Evolutionary conservation across 2,888 invertebrate species (phyloP), one percentile per base, ranked within the genome.

Genomic region (Theretra japonica): DNA sequence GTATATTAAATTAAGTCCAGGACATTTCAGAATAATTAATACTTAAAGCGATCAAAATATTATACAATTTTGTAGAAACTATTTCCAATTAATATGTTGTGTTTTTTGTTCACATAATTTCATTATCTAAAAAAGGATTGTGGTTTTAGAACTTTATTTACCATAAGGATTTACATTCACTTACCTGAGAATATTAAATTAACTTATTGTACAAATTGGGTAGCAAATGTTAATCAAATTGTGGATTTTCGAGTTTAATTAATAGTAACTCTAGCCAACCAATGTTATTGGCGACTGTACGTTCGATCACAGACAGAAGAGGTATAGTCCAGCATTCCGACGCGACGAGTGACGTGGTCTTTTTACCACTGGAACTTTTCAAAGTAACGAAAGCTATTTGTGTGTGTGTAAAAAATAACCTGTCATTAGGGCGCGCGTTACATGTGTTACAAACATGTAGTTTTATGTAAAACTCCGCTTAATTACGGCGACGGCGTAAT

Each of bases 341-440:
- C 71, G 74, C 79, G 84, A 82, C 70, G 84, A 84, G 76, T 83
- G 84, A 84, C 80, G 80, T 72, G 68, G 79, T 75, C 77, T 77
- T 81, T 82, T 82, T 83, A 65, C 23, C 41, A 65, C 65, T 80
- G 72, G 69, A 69, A 72, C 68, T 77, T 78, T 69, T 81, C 76
- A 77, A 77, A 79, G 75, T 69, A 74, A 75, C 53, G 72, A 69
- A 69, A 68, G 76, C 77, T 83, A 82, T 82, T 82, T 79, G 72
- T 75, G 80, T 77, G 70, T 57, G 62, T 74, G 77, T 75, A 79
- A 77, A 82, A 81, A 79, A 77, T 74, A 76, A 62, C 60, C 69
- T 59, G 72, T 72, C 69, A 69, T 69, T 60, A 69, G 48, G 28
- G 19, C 70, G 50, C n/a, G 60, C 28, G 53, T 50, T 60, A 59